Conservation (phyloP, 2,797 vertebrate genomes). For the Squalus acanthias region DNA sequence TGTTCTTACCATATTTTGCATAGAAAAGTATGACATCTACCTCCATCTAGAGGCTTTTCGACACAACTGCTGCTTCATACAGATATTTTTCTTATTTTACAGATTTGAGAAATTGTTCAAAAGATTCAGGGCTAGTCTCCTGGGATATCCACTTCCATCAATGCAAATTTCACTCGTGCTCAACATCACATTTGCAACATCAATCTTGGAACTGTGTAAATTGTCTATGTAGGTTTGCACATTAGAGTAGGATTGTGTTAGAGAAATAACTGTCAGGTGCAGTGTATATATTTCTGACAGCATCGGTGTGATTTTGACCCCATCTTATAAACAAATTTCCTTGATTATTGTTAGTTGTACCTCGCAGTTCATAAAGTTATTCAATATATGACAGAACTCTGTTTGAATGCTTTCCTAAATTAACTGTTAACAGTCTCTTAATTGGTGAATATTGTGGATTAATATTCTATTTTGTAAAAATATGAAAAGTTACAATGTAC, state of each 20-base stretch:
- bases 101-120: neutral
- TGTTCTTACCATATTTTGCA: neutral
- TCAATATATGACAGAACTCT: no score
- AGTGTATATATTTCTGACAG: neutral
- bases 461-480: no score
- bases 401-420: no score
- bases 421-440: no score
- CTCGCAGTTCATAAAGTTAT: no score
- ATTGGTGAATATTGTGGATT: no score
- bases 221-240: neutral
- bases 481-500: neutral
- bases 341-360: no score
- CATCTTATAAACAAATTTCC: no score
- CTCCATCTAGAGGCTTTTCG: slow-evolving; percentile 11
- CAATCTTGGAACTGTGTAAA: neutral
- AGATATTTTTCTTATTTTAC: neutral
- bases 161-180: neutral
- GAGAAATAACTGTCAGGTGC: neutral
- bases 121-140: neutral
- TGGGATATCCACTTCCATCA: neutral
- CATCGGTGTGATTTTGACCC: neutral
- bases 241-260: neutral
- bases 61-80: neutral
- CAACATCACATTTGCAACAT: neutral
- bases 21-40: neutral